Evolutionary conservation across 2,797 vertebrate genomes (phyloP).

Genomic region (Sarcoramphus papa): DNA sequence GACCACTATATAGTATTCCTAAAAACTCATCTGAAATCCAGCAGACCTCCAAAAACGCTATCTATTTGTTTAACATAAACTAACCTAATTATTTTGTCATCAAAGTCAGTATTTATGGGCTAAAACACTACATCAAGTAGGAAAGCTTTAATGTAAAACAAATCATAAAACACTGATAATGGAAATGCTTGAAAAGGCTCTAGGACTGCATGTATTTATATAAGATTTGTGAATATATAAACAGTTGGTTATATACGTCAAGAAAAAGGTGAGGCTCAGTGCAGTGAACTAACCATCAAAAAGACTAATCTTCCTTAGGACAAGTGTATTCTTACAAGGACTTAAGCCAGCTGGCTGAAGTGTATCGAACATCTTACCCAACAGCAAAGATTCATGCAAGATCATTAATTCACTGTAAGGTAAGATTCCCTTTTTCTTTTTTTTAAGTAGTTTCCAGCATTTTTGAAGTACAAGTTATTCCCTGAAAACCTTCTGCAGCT

Average conservation of each 20-base stretch:
- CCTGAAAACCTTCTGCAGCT: not conserved
- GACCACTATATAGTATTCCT: not conserved
- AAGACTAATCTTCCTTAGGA: not conserved
- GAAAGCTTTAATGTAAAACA: conserved; percentile 3
- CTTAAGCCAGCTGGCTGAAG: not conserved
- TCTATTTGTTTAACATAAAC: not conserved
- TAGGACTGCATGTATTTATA: not conserved
- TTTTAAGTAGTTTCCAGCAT: not conserved
- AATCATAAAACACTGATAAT: conserved; percentile 15
- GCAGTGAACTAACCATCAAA: not conserved
- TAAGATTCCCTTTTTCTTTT: not conserved
- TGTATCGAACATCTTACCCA: not conserved
- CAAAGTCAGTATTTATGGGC: not conserved
- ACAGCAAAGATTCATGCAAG: not conserved
- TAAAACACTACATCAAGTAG: not conserved
- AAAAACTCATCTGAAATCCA: not conserved
- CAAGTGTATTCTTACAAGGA: not conserved
- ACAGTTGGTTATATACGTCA: not conserved
- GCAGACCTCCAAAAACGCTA: not conserved
- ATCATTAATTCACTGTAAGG: not conserved
- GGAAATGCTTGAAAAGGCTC: conserved; percentile 3
- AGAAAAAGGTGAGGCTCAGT: not conserved
- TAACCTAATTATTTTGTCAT: not conserved
- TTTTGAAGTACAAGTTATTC: not conserved
- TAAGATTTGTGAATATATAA: not conserved